phyloP scores from a whole-genome alignment of 2,797 vertebrate genomes.

The Kryptolebias ocellatus region DNA sequence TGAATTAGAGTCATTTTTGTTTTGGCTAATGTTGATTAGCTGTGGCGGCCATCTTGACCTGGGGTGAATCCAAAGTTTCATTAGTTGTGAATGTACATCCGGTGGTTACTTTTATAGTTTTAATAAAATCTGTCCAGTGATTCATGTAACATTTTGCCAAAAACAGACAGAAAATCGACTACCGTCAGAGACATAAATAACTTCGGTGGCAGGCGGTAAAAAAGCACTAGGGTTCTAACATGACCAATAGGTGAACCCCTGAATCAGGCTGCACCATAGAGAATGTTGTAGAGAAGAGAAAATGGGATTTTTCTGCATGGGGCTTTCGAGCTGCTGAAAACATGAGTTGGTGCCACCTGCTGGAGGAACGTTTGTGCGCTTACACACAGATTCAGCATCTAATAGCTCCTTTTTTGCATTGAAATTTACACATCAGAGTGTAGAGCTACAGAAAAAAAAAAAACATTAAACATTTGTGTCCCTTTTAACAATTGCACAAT shows the following conservation, averaged over 20 bases:
- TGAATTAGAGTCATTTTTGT: no score
- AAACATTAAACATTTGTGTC: slow-evolving; percentile 7
- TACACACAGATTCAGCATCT: not conserved
- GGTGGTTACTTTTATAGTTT: no score
- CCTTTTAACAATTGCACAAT: not conserved
- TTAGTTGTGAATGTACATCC: no score
- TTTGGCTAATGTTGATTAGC: no score
- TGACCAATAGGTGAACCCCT: not conserved
- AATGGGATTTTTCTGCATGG: slow-evolving; percentile 12
- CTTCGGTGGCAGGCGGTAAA: not conserved
- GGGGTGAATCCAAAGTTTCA: no score
- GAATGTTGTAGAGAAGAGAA: not conserved
- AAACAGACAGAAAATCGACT: no score
- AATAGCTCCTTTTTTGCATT: not conserved
- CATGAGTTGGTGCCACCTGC: slow-evolving; percentile 67
- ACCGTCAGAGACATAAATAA: no score
- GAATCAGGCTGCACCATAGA: not conserved
- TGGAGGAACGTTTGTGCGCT: slow-evolving; percentile 29
- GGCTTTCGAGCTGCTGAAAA: slow-evolving; percentile 5
- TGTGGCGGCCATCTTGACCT: no score
- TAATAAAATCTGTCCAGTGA: no score
- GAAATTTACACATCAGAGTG: not conserved
- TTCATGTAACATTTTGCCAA: no score
- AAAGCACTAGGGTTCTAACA: not conserved
- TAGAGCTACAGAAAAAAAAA: slow-evolving; percentile 1